phyloP scores from a whole-genome alignment of 2,113 vertebrate species.

The Hippocampus abdominalis region DNA sequence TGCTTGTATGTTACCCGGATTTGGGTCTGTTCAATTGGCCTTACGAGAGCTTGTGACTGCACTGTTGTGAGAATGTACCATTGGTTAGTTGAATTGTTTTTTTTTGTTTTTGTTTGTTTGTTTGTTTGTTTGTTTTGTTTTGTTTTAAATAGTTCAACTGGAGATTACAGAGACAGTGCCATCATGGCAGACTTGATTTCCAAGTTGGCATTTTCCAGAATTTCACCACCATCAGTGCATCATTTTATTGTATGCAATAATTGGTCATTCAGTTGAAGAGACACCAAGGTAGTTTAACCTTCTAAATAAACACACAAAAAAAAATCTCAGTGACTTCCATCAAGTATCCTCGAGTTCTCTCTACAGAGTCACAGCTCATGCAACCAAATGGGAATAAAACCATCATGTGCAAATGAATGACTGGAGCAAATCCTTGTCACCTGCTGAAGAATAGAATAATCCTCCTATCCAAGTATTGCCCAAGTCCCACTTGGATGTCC shows the following conservation, averaged over 20 bases:
- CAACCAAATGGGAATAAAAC: not conserved
- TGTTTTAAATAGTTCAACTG: not conserved
- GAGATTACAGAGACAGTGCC: not conserved
- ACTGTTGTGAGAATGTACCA: constrained; percentile 42
- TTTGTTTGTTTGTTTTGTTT: not conserved
- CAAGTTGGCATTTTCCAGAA: not conserved
- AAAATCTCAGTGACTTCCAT: not conserved
- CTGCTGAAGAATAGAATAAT: not conserved
- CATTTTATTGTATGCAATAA: not conserved
- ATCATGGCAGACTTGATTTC: not conserved
- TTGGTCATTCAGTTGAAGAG: not conserved
- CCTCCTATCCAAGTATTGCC: not conserved
- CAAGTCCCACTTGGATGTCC: not conserved
- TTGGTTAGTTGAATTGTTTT: constrained; percentile 29
- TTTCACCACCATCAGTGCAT: not conserved
- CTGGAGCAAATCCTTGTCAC: not conserved
- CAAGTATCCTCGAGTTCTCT: not conserved
- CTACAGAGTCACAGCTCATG: not conserved
- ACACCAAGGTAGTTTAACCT: not conserved
- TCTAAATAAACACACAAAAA: not conserved
- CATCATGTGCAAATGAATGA: not conserved
- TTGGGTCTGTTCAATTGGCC: not conserved
- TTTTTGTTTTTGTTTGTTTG: not conserved
- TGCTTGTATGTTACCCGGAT: constrained; percentile 12
- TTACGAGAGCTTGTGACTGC: constrained; percentile 31